These are phyloP conservation scores for Enteromius fasciolatus DNA, from an alignment of 2,797 vertebrate species.

Conservation along the genomic window DNA sequence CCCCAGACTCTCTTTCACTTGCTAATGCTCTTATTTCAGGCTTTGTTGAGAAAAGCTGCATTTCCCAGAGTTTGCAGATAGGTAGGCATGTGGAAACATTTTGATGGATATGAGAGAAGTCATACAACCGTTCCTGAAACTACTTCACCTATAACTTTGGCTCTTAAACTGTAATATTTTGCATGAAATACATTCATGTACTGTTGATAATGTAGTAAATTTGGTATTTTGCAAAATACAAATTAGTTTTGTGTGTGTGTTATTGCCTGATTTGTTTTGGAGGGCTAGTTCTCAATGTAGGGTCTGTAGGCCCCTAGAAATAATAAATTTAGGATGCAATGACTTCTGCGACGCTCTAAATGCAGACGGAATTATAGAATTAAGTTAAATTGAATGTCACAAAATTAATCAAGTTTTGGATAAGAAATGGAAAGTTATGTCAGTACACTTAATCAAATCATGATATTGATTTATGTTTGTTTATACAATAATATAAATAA, in stretches of 20 bases:
- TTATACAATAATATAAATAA: background rate
- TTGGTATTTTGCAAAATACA: background rate
- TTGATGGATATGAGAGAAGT: background rate
- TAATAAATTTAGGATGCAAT: background rate
- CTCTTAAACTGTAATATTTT: background rate
- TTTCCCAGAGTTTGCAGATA: constrained; percentile 16
- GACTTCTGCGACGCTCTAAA: background rate
- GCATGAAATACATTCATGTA: background rate
- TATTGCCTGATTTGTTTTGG: background rate
- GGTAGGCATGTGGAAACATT: constrained; percentile 25
- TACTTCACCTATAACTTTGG: background rate
- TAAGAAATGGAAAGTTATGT: background rate
- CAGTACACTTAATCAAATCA: background rate
- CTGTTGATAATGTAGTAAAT: background rate
- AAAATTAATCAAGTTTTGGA: background rate
- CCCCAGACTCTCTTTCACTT: constrained; percentile 18
- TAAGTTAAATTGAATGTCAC: background rate
- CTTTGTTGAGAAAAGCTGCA: constrained; percentile 10
- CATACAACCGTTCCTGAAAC: background rate
- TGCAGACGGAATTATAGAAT: background rate
- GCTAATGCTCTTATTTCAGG: constrained; percentile 28
- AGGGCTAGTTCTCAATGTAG: background rate
- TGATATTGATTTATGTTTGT: background rate
- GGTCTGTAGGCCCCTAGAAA: background rate
- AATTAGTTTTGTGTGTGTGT: too few species aligned